Evolutionary conservation across 2,113 vertebrate genomes (phyloP), one percentile per base, ranked within the genome.

Genomic region (Mionectes macconnelli): DNA sequence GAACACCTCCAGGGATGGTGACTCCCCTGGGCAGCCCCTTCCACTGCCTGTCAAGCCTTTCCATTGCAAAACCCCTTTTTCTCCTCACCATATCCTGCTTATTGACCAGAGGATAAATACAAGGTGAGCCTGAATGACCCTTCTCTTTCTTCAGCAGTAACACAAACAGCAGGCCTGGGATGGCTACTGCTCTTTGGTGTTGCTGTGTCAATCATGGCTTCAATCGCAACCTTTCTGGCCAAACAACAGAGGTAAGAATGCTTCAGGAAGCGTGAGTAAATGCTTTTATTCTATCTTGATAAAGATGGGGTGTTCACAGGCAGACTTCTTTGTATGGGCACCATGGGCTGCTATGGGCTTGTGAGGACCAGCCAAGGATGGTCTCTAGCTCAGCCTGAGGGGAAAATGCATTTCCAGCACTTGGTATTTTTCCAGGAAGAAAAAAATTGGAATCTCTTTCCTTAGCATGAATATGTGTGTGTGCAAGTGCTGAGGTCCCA

Each of bases 231-330:
- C n/a, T 87, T 96, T 81, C 84, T 96, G 94, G 85, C 79, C 82
- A 96, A 91, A 49, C 95, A 94, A 20, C 40, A 16, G 63, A 96
- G 97, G 97, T 97, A 93, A 97, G 96, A 89, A 79, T 31, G 24
- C 20, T 74, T 59, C 28, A 30, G 35, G n/a, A 76, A 75, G 52
- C 10, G 37, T 37, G 27, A 91, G 18, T 18, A 62, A 81, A 37
- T 39, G 30, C 22, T 73, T 13, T 31, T 77, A 3, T 45, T 89
- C 35, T 52, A 3, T 67, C 28, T 68, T 70, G 17, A 31, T 75
- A 33, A 82, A 84, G 82, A 18, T 25, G 15, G 1, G 27, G 5
- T 56, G 52, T 68, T 82, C 44, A 44, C 33, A 39, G 56, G 49
- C 22, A 49, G 35, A 35, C 16, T 17, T 44, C 47, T 63, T 60